phyloP scores from a whole-genome alignment of 2,797 vertebrate species.

The Phrynocephalus guinanensis region DNA sequence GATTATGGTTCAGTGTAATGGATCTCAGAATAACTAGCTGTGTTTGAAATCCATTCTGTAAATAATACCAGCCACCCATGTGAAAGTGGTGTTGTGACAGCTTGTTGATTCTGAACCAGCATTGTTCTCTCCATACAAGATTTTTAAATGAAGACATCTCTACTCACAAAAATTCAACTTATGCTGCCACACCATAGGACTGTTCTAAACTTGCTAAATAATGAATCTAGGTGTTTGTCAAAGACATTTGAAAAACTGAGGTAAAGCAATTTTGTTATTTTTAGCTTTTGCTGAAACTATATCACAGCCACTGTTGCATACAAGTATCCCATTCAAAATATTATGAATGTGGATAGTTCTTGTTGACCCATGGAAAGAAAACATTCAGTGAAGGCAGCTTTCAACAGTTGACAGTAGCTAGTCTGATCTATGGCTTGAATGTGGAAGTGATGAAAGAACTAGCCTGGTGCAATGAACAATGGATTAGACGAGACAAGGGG shows the following conservation, averaged over 20 bases:
- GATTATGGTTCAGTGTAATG: neutral
- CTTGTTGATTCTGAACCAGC: neutral
- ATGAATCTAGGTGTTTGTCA: neutral
- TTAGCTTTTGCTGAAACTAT: neutral
- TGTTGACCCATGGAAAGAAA: neutral
- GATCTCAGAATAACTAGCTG: constrained; percentile 9
- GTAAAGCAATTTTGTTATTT: neutral
- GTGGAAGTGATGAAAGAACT: neutral
- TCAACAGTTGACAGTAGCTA: neutral
- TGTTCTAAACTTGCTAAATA: neutral
- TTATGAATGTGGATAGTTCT: neutral
- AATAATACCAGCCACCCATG: neutral
- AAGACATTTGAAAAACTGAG: neutral
- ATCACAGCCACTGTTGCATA: neutral
- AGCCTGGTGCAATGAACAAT: neutral
- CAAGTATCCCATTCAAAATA: neutral
- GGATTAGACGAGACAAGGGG: neutral
- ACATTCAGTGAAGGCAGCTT: neutral
- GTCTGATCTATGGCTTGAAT: neutral
- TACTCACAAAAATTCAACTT: neutral
- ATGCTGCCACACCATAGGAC: neutral
- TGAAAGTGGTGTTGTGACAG: neutral
- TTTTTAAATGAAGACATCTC: neutral
- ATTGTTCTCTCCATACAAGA: neutral
- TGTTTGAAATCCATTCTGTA: constrained; percentile 9